phyloP scores from a whole-genome alignment of 1,140 invertebrate species.

The Triops longicaudatus region DNA sequence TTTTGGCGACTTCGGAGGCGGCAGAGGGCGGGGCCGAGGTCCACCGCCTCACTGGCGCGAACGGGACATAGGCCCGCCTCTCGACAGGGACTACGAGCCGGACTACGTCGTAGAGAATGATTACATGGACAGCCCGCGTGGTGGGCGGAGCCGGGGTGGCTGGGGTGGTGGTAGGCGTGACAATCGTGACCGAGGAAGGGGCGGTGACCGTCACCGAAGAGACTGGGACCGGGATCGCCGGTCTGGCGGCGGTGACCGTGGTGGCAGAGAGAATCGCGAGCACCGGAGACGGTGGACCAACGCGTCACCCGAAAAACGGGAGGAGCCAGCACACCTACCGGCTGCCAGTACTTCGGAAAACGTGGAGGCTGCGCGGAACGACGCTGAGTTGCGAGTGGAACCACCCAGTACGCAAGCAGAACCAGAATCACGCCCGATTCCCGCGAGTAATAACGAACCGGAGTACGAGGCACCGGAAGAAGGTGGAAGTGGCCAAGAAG shows the following conservation, averaged over 20 bases:
- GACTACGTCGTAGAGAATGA: background rate
- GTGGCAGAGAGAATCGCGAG: conserved; percentile 28
- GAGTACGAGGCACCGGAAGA: background rate
- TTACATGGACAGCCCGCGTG: conserved; percentile 22
- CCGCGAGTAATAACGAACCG: background rate
- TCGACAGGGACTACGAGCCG: conserved; percentile 26
- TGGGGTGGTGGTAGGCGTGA: conserved; percentile 26
- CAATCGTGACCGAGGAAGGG: conserved; percentile 30
- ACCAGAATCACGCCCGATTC: background rate
- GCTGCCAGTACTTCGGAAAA: background rate
- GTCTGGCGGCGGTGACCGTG: conserved; percentile 24
- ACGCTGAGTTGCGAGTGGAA: background rate
- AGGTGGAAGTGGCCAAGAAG: background rate
- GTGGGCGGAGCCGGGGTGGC: conserved; percentile 20
- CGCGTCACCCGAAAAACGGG: conserved; percentile 30
- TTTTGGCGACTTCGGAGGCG: conserved; percentile 26
- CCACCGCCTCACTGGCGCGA: conserved; percentile 20
- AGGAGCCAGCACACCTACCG: conserved; percentile 16
- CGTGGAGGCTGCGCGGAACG: background rate
- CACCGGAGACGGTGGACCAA: conserved; percentile 28
- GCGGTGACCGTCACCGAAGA: conserved; percentile 29
- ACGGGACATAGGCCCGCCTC: conserved; percentile 27
- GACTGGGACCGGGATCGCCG: conserved; percentile 27
- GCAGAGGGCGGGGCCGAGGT: conserved; percentile 24
- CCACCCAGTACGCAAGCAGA: background rate